Evolutionary conservation across 1,140 invertebrate species (phyloP), one percentile per base, ranked within the genome.

Genomic region (Matsumurasca onukii): DNA sequence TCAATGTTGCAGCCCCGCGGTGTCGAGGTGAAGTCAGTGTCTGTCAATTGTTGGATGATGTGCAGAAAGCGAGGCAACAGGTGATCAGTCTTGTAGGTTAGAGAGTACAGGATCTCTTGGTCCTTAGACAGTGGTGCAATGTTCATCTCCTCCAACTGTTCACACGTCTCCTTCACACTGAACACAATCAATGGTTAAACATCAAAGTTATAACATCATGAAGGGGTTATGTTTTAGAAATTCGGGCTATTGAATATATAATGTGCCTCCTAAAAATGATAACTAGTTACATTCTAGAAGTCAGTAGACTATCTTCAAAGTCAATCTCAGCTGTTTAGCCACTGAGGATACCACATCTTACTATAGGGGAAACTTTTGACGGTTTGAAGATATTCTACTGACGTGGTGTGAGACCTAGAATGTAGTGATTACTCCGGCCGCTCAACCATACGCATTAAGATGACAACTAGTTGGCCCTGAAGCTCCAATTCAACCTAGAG

Each of bases 41-140:
- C 76, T 0, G 87, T 89, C 0, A 89, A 78, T 31, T 85, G 83
- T 78, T 89, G 84, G 30, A 63, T 22, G 31, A 49, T 31, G 25
- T 64, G 68, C n/a, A 69, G 34, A 25, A 49, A 63, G 12, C 61
- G 17, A 1, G 59, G 68, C 59, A 64, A 20, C 1, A 69, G 27
- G 24, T 64, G 59, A 17, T 63, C 68, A 3, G 51, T 39, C 22
- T 68, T 68, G 31, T 68, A 68, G 1, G 52, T 59, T 15, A 68
- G 20, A 61, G 66, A 31, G 1, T 61, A 13, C 3, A 69, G 27
- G 5, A 29, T 20, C 20, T 63, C 68, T 29, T 29, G 12, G 3
- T 64, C 39, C 22, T 25, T 20, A 9, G 45, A 30, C 17, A 69
- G 25, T 22, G 48, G 22, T 13, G 22, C 22, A 24, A 63, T 5